Conservation (phyloP, 2,797 vertebrate genomes). For the Triplophysa yarkandensis region DNA sequence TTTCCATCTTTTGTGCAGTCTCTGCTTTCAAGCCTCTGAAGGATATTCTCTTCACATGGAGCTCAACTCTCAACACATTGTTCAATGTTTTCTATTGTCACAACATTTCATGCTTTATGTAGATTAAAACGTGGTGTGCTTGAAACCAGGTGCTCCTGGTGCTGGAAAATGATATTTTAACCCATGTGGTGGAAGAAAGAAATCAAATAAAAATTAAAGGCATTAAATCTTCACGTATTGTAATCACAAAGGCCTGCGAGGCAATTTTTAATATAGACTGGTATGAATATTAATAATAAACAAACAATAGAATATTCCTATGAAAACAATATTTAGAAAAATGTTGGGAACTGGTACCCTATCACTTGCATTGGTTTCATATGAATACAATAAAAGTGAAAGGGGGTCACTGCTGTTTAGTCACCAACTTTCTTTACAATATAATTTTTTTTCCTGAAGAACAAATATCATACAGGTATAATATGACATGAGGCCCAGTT, state of each 20-base stretch:
- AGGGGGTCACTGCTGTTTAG: too few relatives aligned
- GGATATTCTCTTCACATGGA: constrained; percentile 19
- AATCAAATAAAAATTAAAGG: constrained; percentile 19
- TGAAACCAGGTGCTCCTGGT: constrained; percentile 27
- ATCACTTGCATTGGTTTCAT: too few relatives aligned
- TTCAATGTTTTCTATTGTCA: constrained; percentile 22
- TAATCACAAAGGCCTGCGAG: not conserved
- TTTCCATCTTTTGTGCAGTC: constrained; percentile 43
- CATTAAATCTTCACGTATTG: constrained; percentile 5
- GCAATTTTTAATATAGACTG: not conserved
- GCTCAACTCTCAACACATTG: constrained; percentile 29
- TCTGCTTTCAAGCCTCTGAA: constrained; percentile 44
- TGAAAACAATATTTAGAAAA: too few relatives aligned
- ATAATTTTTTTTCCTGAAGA: not conserved
- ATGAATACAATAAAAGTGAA: too few relatives aligned
- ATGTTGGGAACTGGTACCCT: too few relatives aligned
- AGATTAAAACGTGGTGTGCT: not conserved
- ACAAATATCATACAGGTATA: too few relatives aligned
- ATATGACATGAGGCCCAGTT: too few relatives aligned
- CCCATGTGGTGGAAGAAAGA: constrained; percentile 3
- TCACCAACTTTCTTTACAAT: too few relatives aligned
- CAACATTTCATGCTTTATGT: constrained; percentile 22
- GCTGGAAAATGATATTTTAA: constrained; percentile 19
- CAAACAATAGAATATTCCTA: not conserved
- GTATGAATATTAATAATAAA: not conserved